Percentiles rank a stretch among this genome's conserved stretches.
phyloP scores from a whole-genome alignment of 2,113 vertebrate genomes.

The Speoplatyrhinus poulsoni region DNA sequence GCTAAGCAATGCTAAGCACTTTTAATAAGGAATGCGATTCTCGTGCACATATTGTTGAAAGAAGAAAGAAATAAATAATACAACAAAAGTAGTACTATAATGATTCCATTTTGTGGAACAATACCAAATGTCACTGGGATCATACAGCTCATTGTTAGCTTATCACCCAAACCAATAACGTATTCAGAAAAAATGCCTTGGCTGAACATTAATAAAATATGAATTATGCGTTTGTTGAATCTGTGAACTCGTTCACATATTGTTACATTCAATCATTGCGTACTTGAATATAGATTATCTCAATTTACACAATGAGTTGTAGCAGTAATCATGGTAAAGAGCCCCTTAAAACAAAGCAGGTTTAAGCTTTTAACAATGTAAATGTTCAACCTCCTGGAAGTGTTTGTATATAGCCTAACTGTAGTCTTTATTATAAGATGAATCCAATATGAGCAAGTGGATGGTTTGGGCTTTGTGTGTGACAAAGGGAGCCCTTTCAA shows the following conservation, averaged over 20 bases:
- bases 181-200: conserved; percentile 30
- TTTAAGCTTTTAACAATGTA: conserved; percentile 40
- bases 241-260: not conserved
- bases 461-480: conserved; percentile 11
- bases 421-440: not conserved
- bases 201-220: not conserved
- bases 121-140: conserved; percentile 47
- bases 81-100: too few species aligned
- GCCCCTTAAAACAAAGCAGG: conserved; percentile 13
- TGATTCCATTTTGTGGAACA: conserved; percentile 10
- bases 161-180: conserved; percentile 39
- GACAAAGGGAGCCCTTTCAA: conserved; percentile 3
- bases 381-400: not conserved
- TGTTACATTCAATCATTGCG: not conserved
- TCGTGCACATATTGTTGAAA: not conserved
- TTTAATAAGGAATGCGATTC: not conserved
- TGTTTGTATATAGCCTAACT: too few species aligned
- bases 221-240: not conserved
- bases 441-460: not conserved
- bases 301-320: not conserved
- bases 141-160: conserved; percentile 75
- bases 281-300: not conserved
- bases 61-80: too few species aligned
- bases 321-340: not conserved
- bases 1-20: conserved; percentile 9